These are phyloP conservation scores for Papilio polytes DNA, from an alignment of 1,140 invertebrate genomes.

Conservation along the genomic window DNA sequence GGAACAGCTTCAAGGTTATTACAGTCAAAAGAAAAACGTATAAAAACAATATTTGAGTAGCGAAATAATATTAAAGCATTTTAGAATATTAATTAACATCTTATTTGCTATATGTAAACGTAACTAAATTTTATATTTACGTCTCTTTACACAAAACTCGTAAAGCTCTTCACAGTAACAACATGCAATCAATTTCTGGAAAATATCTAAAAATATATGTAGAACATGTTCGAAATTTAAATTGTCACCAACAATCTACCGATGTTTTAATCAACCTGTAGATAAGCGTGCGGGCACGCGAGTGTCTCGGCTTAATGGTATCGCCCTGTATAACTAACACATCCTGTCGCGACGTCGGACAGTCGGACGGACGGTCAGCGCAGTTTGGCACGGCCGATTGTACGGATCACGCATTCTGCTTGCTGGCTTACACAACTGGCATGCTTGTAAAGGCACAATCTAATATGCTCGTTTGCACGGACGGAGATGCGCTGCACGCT, in stretches of 20 bases:
- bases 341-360: constrained; percentile 49
- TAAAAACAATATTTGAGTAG: not conserved
- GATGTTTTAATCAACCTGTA: constrained; percentile 48
- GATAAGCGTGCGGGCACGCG: constrained; percentile 46
- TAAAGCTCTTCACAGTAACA: not conserved
- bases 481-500: not conserved
- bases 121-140: too few species aligned
- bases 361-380: constrained; percentile 11
- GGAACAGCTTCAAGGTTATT: not conserved
- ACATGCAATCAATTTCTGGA: not conserved
- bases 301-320: constrained; percentile 52
- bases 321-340: constrained; percentile 52
- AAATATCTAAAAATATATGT: not conserved
- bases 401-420: not conserved
- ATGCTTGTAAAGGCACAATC: not conserved
- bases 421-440: not conserved
- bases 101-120: too few species aligned
- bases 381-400: not conserved
- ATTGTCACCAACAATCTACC: not conserved
- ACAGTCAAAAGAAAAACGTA: not conserved
- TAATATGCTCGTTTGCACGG: constrained; percentile 26
- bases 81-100: too few species aligned
- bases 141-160: too few species aligned
- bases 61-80: too few species aligned
- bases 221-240: constrained; percentile 12